Evolutionary conservation across 2,888 invertebrate genomes (phyloP), one percentile per base, ranked within the genome.

Genomic region (Myopa testacea): DNA sequence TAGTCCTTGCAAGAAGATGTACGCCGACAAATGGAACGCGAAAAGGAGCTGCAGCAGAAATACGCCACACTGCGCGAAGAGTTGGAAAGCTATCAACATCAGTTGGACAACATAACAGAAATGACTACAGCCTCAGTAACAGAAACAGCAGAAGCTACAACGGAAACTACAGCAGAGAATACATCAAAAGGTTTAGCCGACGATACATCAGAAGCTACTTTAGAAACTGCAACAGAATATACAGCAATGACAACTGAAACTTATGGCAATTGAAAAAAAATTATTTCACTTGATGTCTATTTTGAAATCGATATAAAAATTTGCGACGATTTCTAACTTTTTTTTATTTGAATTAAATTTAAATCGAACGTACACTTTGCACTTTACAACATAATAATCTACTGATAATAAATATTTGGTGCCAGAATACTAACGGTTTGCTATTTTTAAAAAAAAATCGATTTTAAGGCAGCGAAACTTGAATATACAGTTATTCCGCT

Each of bases 1-100:
- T 90, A 95, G 94, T 94, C 95, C 0, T 89, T 98, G 80, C 95
- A 95, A 76, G 97, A 98, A 86, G 98, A 98, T 88, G 98, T 98
- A 1, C 94, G 93, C 79, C 91, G 97, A 76, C 98, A 98, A 90
- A 95, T 94, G 84, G 96, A 97, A 81, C 91, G 98, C 77, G 99
- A 99, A 88, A 95, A 94, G 83, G 93, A 92, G 78, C 90, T 99
- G 71, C 99, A 99, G 90, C 92, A 92, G 80, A 93, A 93, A 83
- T 99, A 95, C 87, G 93, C 94, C 0, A 93, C 94, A 80, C 90
- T 98, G 0, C 93, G 94, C 82, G 91, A 93, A 4, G 92, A 94
- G 83, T 84, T 92, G 10, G 91, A 92, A 83, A 90, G 90, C 7
- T 82, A 90, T 45, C 40, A 75, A 52, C 63, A 40, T 52, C 69